A percentile compares a stretch with the other conserved stretches of the same genome.
Conservation (phyloP, 2,113 vertebrate species). For the Tringa solitaria region DNA sequence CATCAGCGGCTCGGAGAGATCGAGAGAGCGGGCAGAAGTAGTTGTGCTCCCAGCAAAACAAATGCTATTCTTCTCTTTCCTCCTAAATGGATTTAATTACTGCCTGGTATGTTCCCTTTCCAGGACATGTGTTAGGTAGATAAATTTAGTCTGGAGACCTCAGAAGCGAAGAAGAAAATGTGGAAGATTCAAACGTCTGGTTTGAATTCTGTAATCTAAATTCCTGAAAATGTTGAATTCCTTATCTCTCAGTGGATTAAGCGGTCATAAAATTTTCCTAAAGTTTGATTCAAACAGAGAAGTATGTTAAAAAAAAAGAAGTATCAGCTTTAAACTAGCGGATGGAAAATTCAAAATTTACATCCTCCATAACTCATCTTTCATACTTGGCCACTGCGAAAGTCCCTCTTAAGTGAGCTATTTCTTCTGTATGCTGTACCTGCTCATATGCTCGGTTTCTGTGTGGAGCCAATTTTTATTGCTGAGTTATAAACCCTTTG, state of each 20-base stretch:
- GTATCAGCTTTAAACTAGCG: not conserved
- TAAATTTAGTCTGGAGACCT: not conserved
- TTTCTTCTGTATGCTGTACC: constrained; percentile 1
- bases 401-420: not conserved
- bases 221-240: not conserved
- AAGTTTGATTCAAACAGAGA: not conserved
- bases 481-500: constrained; percentile 26
- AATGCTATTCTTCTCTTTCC: not conserved
- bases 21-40: not conserved
- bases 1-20: not conserved
- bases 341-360: not conserved
- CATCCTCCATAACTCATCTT: not conserved
- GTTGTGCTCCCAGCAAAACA: not conserved
- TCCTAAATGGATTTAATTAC: not conserved
- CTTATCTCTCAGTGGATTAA: not conserved
- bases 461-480: not conserved
- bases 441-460: not conserved
- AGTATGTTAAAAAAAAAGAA: not conserved
- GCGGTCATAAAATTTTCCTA: not conserved
- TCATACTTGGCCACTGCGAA: not conserved
- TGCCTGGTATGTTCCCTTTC: not conserved
- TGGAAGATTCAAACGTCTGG: not conserved
- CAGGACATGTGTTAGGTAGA: not conserved
- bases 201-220: not conserved
- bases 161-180: not conserved